A percentile compares a stretch with the other conserved stretches of the same genome.
Conservation (phyloP, 2,888 invertebrate species). For the Eupsilia transversa region DNA sequence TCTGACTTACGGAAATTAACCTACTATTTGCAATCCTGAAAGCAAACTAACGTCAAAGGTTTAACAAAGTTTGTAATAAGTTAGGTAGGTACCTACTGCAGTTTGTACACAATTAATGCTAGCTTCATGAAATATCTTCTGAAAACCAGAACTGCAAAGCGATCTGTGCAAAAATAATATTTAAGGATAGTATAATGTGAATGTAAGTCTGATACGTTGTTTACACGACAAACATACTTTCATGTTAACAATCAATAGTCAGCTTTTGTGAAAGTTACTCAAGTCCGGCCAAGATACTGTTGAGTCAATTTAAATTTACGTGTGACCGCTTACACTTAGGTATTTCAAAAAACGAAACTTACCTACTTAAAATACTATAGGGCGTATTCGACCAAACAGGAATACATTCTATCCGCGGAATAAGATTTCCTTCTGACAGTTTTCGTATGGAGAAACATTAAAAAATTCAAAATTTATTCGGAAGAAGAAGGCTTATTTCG, state of each 20-base stretch:
- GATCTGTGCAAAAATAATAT: not conserved
- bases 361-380: too few species aligned
- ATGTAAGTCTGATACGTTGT: too few species aligned
- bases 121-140: not conserved
- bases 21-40: not conserved
- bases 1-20: not conserved
- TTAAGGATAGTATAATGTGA: not conserved
- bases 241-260: not conserved
- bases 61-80: too few species aligned
- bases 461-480: too few species aligned
- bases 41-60: not conserved
- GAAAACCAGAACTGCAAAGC: not conserved
- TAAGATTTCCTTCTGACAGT: too few species aligned
- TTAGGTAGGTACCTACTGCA: not conserved
- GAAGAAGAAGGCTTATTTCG: too few species aligned
- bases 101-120: not conserved
- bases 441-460: too few species aligned
- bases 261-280: not conserved
- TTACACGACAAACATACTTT: too few species aligned
- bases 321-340: too few species aligned
- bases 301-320: not conserved
- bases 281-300: not conserved
- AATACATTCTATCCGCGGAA: too few species aligned
- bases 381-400: too few species aligned
- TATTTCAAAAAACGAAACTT: too few species aligned